Evolutionary conservation across 92 coral and sea anemone species (phyloP), one percentile per base, ranked within the genome.

Genomic region (Isaurus tuberculatus): DNA sequence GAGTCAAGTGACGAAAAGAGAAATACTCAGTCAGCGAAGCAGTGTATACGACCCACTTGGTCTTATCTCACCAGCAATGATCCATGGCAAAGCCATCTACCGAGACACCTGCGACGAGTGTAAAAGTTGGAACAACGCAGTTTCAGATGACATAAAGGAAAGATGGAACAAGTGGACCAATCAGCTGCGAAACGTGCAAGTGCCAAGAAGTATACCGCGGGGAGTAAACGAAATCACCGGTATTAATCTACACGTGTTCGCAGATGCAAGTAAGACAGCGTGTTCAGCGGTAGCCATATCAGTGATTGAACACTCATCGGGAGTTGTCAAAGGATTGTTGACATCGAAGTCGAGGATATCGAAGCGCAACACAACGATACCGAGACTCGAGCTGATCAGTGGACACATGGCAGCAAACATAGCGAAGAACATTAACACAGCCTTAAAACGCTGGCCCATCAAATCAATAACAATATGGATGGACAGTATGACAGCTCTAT

Each of bases 381-480:
- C 86, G 1, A 75, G 88, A 77, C 85, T 90, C 20, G 83, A 86
- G 33, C 11, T 84, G 8, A 72, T 84, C 10, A 73, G 88, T 72
- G 81, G 81, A 8, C 94, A 91, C 63, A 91, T 86, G 91, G 87
- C 89, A 19, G 91, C 86, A 7, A 86, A 86, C 67, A 70, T 83
- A 92, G 95, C 55, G 27, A 73, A 73, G 51, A 79, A 89, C 40
- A 77, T 89, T 19, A 37, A 26, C 37, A 32, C 64, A 16, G 92
- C 89, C 36, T 74, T 89, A 36, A 79, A 70, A 57, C 65, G 74
- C 61, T 91, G 86, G 90, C 86, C 91, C 26, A 85, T 85, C 14
- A 33, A 48, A 37, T 85, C 92, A 32, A 65, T 55, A 27, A 88
- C 88, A 1, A 72, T 88, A 26, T 91, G 89, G 94, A 84, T 91